A percentile compares a stretch with the other conserved stretches of the same genome.
Conservation (phyloP, 2,888 invertebrate genomes). For the Epinotia brunnichana region DNA sequence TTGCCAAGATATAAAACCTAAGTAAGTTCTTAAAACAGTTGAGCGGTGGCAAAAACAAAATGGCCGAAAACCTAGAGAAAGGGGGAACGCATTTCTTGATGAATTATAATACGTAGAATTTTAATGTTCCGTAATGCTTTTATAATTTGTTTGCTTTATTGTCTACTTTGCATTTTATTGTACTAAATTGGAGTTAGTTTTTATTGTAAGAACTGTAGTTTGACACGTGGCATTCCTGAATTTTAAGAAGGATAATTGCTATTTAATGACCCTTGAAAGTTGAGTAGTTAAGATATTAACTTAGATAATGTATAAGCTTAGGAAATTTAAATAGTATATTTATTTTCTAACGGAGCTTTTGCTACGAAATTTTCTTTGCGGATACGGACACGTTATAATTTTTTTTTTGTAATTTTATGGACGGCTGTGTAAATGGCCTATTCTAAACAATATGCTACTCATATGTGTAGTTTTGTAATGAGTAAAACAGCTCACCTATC, state of each 20-base stretch:
- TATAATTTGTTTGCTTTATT: conserved; percentile 82
- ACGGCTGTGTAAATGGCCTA: too few relatives aligned
- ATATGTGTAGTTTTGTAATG: too few relatives aligned
- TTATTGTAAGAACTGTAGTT: conserved; percentile 44
- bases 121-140: conserved; percentile 74
- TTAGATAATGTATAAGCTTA: not conserved
- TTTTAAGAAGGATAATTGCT: conserved; percentile 30
- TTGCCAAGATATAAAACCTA: conserved; percentile 43
- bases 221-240: conserved; percentile 45
- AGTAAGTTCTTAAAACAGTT: conserved; percentile 10
- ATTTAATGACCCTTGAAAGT: conserved; percentile 40
- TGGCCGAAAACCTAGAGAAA: conserved; percentile 58
- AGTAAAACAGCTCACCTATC: too few relatives aligned
- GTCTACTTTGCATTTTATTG: conserved; percentile 76
- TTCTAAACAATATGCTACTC: too few relatives aligned
- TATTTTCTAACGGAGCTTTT: not conserved
- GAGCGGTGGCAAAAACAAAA: conserved; percentile 6
- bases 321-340: not conserved
- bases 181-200: conserved; percentile 72
- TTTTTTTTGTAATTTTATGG: too few relatives aligned
- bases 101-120: conserved; percentile 73
- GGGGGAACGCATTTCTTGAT: conserved; percentile 75
- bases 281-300: conserved; percentile 21
- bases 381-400: too few relatives aligned
- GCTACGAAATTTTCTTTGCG: not conserved